These are phyloP conservation scores for Trichechus manatus DNA, from an alignment of 2,113 vertebrate genomes.

Conservation along the genomic window DNA sequence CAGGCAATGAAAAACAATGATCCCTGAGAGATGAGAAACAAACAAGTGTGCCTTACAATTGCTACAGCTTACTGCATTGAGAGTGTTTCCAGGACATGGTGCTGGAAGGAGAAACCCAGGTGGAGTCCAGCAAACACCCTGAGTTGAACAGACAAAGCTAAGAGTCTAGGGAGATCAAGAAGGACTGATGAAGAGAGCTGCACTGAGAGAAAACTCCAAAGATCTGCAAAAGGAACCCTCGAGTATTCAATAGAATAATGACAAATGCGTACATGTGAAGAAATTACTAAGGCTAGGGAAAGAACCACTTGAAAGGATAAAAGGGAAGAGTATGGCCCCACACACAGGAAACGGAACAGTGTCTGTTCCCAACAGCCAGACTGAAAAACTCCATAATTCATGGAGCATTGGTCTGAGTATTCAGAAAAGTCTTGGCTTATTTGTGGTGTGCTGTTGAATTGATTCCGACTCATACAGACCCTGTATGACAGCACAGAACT, in stretches of 20 bases:
- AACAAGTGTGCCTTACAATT: not conserved
- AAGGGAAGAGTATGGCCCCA: not conserved
- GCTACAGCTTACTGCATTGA: not conserved
- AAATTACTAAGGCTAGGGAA: not conserved
- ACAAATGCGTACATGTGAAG: not conserved
- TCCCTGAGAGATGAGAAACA: not conserved
- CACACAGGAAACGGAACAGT: not conserved
- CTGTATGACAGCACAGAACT: not conserved
- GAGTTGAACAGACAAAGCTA: not conserved
- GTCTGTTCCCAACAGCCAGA: not conserved
- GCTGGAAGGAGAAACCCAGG: not conserved
- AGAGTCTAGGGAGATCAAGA: not conserved
- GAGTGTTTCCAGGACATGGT: not conserved
- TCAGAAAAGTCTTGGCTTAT: not conserved
- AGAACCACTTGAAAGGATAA: not conserved
- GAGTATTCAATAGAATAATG: not conserved
- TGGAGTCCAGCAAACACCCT: not conserved
- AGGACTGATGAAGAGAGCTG: not conserved
- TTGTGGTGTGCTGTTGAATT: not conserved
- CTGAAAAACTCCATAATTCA: not conserved
- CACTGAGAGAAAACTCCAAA: not conserved
- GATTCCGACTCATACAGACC: not conserved
- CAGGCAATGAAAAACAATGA: slow-evolving; percentile 40
- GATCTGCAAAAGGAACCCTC: not conserved
- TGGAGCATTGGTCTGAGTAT: not conserved